Evolutionary conservation across 2,797 vertebrate species (phyloP).

Genomic region (Sternotherus odoratus): DNA sequence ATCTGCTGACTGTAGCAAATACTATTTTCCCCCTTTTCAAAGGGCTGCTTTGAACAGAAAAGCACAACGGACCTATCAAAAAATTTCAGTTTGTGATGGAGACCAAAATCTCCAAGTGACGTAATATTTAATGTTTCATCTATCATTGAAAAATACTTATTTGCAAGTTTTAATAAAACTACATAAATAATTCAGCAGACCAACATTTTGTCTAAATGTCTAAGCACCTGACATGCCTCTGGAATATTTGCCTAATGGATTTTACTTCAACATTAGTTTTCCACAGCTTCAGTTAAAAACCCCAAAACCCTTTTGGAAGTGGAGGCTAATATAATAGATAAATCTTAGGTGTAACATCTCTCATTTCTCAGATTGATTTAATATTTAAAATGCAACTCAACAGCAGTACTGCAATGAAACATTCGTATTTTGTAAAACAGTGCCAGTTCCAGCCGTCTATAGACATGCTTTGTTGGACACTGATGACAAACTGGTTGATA

Average conservation of each 20-base stretch:
- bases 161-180: constrained; percentile 68
- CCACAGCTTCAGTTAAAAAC: constrained; percentile 49
- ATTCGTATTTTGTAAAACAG: not conserved
- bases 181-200: constrained; percentile 67
- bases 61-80: constrained; percentile 71
- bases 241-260: constrained; percentile 66
- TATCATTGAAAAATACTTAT: constrained; percentile 74
- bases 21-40: constrained; percentile 79
- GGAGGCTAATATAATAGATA: not conserved
- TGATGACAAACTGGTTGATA: constrained; percentile 9
- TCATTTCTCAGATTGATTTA: constrained; percentile 4
- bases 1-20: constrained; percentile 86
- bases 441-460: not conserved
- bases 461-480: not conserved
- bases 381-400: not conserved
- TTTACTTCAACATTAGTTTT: constrained; percentile 37
- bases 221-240: constrained; percentile 26
- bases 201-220: constrained; percentile 70
- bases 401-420: constrained; percentile 8
- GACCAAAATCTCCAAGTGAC: constrained; percentile 66
- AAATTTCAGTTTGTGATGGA: constrained; percentile 71
- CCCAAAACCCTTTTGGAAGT: not conserved
- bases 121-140: constrained; percentile 72
- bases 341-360: not conserved
- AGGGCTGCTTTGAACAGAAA: constrained; percentile 75